Evolutionary conservation across 2,888 invertebrate species (phyloP).

Genomic region (Synergus laeviventris): DNA sequence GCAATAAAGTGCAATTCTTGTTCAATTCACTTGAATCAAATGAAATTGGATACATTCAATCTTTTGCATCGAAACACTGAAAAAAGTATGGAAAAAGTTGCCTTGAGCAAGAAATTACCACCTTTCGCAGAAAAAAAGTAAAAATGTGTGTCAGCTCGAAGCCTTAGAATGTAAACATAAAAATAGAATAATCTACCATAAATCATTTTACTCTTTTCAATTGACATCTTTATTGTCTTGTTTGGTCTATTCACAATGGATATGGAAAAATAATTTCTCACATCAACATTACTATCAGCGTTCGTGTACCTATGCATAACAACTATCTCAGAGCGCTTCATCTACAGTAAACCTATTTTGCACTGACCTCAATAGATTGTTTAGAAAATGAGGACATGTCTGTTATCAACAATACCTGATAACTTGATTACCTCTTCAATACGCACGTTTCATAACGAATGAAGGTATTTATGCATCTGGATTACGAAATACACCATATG

Average conservation of each 20-base stretch:
- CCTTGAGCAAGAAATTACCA: too few relatives aligned
- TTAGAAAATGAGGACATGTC: conserved; percentile 23
- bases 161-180: neutral
- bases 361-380: conserved; percentile 23
- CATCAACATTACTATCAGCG: neutral
- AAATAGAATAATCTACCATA: neutral
- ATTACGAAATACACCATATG: neutral
- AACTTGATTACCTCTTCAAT: conserved; percentile 34
- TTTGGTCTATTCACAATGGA: conserved; percentile 2
- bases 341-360: conserved; percentile 25
- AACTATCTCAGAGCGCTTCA: conserved; percentile 9
- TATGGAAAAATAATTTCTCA: neutral
- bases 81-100: neutral
- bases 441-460: conserved; percentile 4
- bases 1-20: too few relatives aligned
- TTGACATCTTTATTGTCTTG: neutral
- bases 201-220: neutral
- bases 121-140: too few relatives aligned
- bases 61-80: too few relatives aligned
- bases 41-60: too few relatives aligned
- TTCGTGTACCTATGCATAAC: conserved; percentile 4
- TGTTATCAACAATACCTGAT: conserved; percentile 36
- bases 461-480: neutral
- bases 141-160: neutral
- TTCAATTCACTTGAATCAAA: too few relatives aligned